Conservation (phyloP, 2,113 vertebrate species). For the Pogona vitticeps region DNA sequence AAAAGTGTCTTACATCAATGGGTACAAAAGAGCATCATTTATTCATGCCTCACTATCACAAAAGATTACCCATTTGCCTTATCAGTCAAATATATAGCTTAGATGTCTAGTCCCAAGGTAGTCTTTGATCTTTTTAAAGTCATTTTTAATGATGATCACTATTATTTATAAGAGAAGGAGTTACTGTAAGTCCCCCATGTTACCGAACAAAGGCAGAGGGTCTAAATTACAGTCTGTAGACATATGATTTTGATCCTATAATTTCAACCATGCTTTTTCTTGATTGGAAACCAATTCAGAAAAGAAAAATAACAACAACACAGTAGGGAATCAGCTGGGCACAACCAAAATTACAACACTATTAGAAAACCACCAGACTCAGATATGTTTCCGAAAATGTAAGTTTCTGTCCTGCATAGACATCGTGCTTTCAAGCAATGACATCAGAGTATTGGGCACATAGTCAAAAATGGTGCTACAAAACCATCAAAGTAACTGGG, state of each 20-base stretch:
- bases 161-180: slow-evolving; percentile 33
- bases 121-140: slow-evolving; percentile 24
- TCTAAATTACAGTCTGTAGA: neutral
- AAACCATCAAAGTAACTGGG: neutral
- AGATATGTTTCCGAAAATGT: neutral
- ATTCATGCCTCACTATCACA: slow-evolving; percentile 35
- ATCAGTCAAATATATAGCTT: slow-evolving; percentile 51
- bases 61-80: slow-evolving; percentile 58
- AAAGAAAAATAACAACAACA: neutral
- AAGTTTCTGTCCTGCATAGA: neutral
- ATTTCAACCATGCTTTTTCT: neutral
- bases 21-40: slow-evolving; percentile 44
- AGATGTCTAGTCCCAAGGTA: slow-evolving; percentile 46
- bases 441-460: neutral
- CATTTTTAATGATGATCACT: slow-evolving; percentile 48
- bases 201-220: slow-evolving; percentile 11
- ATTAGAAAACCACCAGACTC: neutral
- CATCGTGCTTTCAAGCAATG: neutral
- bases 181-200: neutral
- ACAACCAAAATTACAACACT: neutral
- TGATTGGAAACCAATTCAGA: neutral
- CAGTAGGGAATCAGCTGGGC: neutral
- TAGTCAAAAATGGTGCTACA: neutral
- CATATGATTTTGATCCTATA: neutral
- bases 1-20: slow-evolving; percentile 38